These are phyloP conservation scores for Sepioteuthis lessoniana DNA, from an alignment of 2,888 invertebrate genomes.

Conservation along the genomic window DNA sequence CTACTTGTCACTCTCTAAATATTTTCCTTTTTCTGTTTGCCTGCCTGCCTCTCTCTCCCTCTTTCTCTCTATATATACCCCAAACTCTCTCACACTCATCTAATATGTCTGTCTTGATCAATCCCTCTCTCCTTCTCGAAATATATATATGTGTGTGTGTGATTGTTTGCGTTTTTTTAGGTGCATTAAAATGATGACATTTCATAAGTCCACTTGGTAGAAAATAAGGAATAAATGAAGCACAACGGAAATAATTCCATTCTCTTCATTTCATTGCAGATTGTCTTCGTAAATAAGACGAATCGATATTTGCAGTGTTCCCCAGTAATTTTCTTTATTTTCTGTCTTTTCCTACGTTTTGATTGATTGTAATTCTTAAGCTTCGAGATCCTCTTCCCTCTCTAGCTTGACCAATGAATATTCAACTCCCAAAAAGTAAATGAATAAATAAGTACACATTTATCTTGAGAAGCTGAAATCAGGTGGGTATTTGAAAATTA, in stretches of 20 bases:
- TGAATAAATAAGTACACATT: not conserved
- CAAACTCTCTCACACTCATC: not conserved
- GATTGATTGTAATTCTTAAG: not conserved
- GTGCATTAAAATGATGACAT: no score
- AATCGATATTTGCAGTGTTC: not conserved
- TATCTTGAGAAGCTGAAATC: no score
- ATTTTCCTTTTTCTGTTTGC: no score
- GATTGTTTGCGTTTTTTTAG: not conserved
- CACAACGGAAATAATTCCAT: not conserved
- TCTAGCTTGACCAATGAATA: not conserved
- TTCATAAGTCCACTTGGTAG: not conserved
- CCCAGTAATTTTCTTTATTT: not conserved
- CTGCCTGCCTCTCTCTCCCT: not conserved
- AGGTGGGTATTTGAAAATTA: no score
- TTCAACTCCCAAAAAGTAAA: not conserved
- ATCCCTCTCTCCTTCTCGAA: no score
- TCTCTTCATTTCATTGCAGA: not conserved
- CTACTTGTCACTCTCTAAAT: no score
- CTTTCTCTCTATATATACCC: no score
- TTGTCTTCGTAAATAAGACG: not conserved
- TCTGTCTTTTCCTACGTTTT: not conserved
- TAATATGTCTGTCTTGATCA: no score
- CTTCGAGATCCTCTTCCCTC: not conserved
- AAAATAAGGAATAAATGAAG: constrained; percentile 37
- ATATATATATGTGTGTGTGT: not conserved